phyloP scores from a whole-genome alignment of 2,888 invertebrate species.

The Caenorhabditis parvicauda region DNA sequence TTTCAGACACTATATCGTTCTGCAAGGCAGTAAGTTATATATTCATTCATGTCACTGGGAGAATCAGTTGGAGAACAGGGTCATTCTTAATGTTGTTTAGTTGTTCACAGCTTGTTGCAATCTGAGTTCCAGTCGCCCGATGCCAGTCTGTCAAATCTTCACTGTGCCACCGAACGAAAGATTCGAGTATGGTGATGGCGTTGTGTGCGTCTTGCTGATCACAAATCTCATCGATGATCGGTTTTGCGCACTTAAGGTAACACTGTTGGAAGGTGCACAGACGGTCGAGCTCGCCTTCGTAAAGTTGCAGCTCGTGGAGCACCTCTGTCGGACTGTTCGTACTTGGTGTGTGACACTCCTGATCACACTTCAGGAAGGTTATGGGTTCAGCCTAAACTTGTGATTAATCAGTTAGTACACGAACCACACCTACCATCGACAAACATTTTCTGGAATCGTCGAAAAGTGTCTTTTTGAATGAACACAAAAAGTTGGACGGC shows the following conservation, averaged over 20 bases:
- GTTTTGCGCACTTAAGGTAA: slow-evolving; percentile 47
- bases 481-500: slow-evolving; percentile 59
- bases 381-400: slow-evolving; percentile 49
- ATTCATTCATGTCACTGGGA: too few relatives aligned
- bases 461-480: slow-evolving; percentile 50
- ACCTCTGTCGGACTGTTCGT: slow-evolving; percentile 34
- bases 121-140: slow-evolving; percentile 34
- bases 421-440: slow-evolving; percentile 13
- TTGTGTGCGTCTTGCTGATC: slow-evolving; percentile 33
- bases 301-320: slow-evolving; percentile 40
- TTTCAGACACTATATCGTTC: not conserved
- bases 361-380: slow-evolving; percentile 59
- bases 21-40: not conserved
- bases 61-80: too few relatives aligned
- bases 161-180: slow-evolving; percentile 58
- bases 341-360: slow-evolving; percentile 44
- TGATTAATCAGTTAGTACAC: not conserved
- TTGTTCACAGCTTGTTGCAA: slow-evolving; percentile 4
- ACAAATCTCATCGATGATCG: slow-evolving; percentile 48
- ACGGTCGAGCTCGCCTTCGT: slow-evolving; percentile 50
- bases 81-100: too few relatives aligned
- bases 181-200: slow-evolving; percentile 43
- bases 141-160: slow-evolving; percentile 56
- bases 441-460: slow-evolving; percentile 22
- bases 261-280: slow-evolving; percentile 56